Evolutionary conservation across 2,113 vertebrate species (phyloP), one percentile per base, ranked within the genome.

Genomic region (Anser brachyrhynchus): DNA sequence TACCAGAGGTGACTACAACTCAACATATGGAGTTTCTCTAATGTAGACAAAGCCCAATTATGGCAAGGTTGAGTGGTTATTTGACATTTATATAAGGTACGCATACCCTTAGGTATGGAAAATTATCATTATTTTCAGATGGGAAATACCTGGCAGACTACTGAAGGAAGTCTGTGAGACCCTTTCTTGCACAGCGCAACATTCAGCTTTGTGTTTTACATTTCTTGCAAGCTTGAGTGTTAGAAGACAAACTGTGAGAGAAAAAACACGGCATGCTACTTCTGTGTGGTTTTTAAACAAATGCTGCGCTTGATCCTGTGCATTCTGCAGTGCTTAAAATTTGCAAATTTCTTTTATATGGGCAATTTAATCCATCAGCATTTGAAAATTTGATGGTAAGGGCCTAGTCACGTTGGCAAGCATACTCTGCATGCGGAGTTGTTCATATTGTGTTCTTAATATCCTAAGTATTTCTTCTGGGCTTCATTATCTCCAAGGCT

Each of bases 111-210:
- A 79, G 23, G 33, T 94, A 83, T 89, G 92, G 96, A 95, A 93
- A 95, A 89, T 73, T 70, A 13, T 75, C 81, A 91, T 94, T 90
- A 81, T 89, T 95, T 93, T 93, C 54, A 65, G 41, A 81, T 81
- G 77, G 43, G 44, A 84, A 79, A 57, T 85, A 70, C 31, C 72
- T 94, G 55, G 19, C 76, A 81, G 69, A 49, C n/a, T 64, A 23
- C 26, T 76, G 90, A 88, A 80, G 12, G n/a, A 6, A 19, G 46
- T 37, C 69, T 71, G 26, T 62, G 46, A 58, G n/a, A 89, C 37
- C 49, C 7, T 61, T 82, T 52, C 65, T 75, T 77, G 20, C 26
- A 72, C n/a, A 55, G n/a, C 2, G 0, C 39, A 82, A 28, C 44
- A 10, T 41, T 73, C 39, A 29, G 5, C 33, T 73, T 78, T 41